phyloP scores from a whole-genome alignment of 2,113 vertebrate species.

The Leucosticte australis region DNA sequence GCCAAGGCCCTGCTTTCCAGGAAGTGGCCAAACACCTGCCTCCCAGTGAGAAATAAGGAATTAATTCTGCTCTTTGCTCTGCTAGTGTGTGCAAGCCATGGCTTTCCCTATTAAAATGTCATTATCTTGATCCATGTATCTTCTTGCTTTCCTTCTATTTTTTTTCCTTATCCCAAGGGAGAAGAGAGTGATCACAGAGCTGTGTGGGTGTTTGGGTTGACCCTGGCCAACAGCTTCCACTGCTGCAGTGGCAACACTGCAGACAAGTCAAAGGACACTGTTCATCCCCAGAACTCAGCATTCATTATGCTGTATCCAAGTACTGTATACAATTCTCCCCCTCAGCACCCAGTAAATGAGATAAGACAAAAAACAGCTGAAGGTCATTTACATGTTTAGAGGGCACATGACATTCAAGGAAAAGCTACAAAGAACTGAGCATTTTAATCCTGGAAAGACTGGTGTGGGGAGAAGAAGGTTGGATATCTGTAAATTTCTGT shows the following conservation, averaged over 20 bases:
- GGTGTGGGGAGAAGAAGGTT: too few relatives aligned
- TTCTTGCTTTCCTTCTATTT: background rate
- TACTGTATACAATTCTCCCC: fast-evolving
- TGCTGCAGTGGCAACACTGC: background rate
- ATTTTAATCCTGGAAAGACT: background rate
- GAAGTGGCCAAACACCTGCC: background rate
- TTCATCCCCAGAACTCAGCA: background rate
- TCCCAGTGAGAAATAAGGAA: background rate
- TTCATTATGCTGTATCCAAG: fast-evolving
- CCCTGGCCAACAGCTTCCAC: background rate
- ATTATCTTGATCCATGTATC: background rate
- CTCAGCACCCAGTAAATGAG: background rate
- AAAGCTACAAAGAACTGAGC: background rate
- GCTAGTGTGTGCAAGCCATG: background rate
- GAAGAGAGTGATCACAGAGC: background rate
- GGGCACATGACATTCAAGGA: background rate
- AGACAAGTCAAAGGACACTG: background rate
- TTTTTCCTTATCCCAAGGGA: background rate
- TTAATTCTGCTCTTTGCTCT: background rate
- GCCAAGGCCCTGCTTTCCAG: background rate
- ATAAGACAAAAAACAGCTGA: background rate
- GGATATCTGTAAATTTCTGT: background rate
- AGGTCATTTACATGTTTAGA: background rate
- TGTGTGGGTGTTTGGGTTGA: background rate
- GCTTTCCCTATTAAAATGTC: background rate